These are phyloP conservation scores for Ferrisia virgata DNA, from an alignment of 2,888 invertebrate genomes.

Conservation along the genomic window DNA sequence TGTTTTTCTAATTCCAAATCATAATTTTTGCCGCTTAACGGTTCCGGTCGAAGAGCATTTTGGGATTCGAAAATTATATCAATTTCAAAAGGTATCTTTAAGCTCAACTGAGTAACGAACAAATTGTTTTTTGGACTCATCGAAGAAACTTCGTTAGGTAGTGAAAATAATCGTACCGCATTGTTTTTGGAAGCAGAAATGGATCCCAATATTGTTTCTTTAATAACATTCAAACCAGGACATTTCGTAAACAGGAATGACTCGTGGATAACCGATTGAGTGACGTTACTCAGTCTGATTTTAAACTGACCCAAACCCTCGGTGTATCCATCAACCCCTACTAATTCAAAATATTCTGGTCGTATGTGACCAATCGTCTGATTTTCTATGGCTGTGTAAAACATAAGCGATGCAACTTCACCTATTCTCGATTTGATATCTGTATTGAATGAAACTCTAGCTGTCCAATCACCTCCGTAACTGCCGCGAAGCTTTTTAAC, in stretches of 20 bases:
- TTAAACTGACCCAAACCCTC: constrained; percentile 46
- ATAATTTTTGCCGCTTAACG: constrained; percentile 64
- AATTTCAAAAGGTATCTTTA: constrained; percentile 70
- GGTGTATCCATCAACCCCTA: constrained; percentile 38
- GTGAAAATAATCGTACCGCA: not conserved
- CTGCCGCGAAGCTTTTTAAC: constrained; percentile 77
- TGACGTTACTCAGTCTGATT: constrained; percentile 35
- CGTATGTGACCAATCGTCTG: constrained; percentile 60
- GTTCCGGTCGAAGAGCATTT: constrained; percentile 57
- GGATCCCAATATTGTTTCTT: not conserved
- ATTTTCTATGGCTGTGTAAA: constrained; percentile 81
- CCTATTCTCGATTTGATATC: constrained; percentile 53
- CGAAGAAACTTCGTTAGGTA: constrained; percentile 1
- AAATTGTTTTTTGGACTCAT: constrained; percentile 46
- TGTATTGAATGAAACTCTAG: constrained; percentile 67
- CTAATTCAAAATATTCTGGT: constrained; percentile 54
- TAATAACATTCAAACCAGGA: constrained; percentile 27
- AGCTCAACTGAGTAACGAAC: constrained; percentile 59
- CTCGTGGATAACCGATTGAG: constrained; percentile 11
- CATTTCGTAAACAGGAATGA: constrained; percentile 5
- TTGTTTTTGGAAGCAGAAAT: not conserved
- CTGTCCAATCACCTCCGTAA: constrained; percentile 92
- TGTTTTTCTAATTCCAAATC: constrained; percentile 63
- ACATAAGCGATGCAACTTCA: constrained; percentile 61
- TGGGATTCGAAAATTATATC: constrained; percentile 81